Evolutionary conservation across 2,888 invertebrate genomes (phyloP).

Genomic region (Bimastos eiseni): DNA sequence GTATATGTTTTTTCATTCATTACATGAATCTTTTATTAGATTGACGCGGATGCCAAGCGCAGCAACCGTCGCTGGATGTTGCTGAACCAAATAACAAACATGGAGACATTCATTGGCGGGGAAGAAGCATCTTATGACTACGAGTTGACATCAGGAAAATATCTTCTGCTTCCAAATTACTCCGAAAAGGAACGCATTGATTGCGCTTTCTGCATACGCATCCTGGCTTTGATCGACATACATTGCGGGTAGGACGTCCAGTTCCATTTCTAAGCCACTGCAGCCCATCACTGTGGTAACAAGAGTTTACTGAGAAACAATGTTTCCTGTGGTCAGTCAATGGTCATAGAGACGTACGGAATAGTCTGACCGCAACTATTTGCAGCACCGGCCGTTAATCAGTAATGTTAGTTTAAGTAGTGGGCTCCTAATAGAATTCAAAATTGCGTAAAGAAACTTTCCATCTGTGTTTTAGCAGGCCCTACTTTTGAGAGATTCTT

Average conservation of each 20-base stretch:
- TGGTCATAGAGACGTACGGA: background rate
- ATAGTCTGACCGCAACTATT: no score
- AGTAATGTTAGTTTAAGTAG: no score
- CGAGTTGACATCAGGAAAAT: background rate
- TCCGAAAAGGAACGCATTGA: background rate
- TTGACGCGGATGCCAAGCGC: background rate
- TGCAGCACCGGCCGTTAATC: no score
- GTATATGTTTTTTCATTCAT: background rate
- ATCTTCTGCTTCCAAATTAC: background rate
- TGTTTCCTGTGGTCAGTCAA: background rate
- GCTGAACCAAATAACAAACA: background rate
- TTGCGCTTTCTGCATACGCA: conserved; percentile 8
- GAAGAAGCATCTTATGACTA: background rate
- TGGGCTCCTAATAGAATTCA: no score
- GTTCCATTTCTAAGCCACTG: background rate
- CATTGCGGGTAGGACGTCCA: background rate
- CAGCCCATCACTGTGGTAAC: no score
- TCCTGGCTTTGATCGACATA: background rate
- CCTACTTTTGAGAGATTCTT: no score
- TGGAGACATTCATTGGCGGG: background rate
- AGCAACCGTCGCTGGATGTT: conserved; percentile 7
- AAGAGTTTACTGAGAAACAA: background rate
- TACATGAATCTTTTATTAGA: background rate
- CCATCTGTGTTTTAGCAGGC: no score
- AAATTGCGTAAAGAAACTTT: no score